Evolutionary conservation across 2,888 invertebrate genomes (phyloP).

Genomic region (Rhabditoides inermis): DNA sequence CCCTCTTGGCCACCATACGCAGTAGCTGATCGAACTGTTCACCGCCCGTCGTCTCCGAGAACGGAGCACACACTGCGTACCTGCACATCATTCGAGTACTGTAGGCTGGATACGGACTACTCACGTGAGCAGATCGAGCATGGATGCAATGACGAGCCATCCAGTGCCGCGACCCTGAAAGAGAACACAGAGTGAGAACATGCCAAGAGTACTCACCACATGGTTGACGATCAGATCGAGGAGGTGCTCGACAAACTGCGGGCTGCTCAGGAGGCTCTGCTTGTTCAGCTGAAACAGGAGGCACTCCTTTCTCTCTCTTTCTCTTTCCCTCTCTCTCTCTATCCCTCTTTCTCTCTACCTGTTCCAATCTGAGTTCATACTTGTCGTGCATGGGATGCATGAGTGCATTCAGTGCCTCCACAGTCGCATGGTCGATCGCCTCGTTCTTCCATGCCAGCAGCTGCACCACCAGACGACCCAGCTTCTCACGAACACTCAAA

Average conservation of each 20-base stretch:
- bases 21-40: constrained; percentile 75
- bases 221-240: constrained; percentile 89
- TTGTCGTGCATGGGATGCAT: constrained; percentile 93
- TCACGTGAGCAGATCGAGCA: constrained; percentile 95
- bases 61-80: constrained; percentile 95
- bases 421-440: constrained; percentile 84
- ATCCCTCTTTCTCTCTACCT: too few relatives aligned
- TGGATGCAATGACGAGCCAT: constrained; percentile 86
- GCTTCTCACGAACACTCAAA: constrained; percentile 79
- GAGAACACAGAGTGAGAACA: not conserved
- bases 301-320: too few relatives aligned
- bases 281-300: constrained; percentile 98
- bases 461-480: constrained; percentile 81
- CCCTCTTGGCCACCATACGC: constrained; percentile 84
- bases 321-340: too few relatives aligned
- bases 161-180: constrained; percentile 79
- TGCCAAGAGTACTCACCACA: constrained; percentile 65
- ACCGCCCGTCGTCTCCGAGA: constrained; percentile 96
- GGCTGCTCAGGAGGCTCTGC: constrained; percentile 70
- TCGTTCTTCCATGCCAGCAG: constrained; percentile 78
- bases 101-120: too few relatives aligned
- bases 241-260: constrained; percentile 80
- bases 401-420: constrained; percentile 89
- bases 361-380: constrained; percentile 91
- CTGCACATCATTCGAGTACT: too few relatives aligned